phyloP scores from a whole-genome alignment of 2,113 vertebrate species.

The Psammodynastes pulverulentus region DNA sequence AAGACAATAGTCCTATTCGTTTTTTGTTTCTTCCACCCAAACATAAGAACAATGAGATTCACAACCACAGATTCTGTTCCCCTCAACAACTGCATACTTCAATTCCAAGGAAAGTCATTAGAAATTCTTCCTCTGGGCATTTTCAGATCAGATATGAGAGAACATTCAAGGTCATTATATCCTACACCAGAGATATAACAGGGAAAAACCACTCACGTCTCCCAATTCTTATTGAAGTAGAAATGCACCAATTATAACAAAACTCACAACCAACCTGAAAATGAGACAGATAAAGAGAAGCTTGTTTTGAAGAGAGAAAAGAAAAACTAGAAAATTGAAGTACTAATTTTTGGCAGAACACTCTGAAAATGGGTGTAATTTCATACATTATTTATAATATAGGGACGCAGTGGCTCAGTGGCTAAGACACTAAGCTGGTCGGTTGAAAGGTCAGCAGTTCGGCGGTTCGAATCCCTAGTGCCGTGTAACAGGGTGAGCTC shows the following conservation, averaged over 20 bases:
- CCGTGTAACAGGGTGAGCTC: too few species aligned
- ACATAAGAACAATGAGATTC: neutral
- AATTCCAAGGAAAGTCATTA: neutral
- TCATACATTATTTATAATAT: neutral
- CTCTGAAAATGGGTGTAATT: neutral
- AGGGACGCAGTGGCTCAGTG: too few species aligned
- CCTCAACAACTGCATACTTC: neutral
- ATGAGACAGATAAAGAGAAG: neutral
- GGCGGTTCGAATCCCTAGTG: too few species aligned
- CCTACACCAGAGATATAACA: neutral
- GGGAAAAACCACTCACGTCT: neutral
- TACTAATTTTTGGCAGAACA: neutral
- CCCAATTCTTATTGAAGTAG: neutral
- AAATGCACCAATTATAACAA: neutral
- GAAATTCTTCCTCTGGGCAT: neutral
- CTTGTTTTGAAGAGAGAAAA: neutral
- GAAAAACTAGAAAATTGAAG: neutral
- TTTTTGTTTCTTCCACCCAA: neutral
- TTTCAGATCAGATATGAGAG: neutral
- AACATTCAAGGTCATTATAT: neutral
- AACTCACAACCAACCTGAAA: neutral
- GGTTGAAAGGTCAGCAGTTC: too few species aligned
- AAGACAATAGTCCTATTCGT: neutral
- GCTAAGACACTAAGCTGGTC: too few species aligned
- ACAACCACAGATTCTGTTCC: neutral